These are phyloP conservation scores for Pegoplata infirma DNA, from an alignment of 2,888 invertebrate species.

Conservation along the genomic window DNA sequence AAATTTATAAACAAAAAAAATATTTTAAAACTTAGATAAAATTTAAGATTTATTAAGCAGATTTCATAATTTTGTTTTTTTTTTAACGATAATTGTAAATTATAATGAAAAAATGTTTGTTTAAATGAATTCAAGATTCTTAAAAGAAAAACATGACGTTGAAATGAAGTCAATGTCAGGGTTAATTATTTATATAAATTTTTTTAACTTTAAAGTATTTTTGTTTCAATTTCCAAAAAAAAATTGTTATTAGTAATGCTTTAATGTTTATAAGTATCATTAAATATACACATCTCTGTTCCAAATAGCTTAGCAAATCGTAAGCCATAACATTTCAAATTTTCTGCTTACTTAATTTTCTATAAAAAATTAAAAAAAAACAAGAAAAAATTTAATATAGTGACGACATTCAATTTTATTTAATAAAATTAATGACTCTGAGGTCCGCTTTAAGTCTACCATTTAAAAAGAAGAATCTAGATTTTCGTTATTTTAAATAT, in stretches of 20 bases:
- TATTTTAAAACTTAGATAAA: not conserved
- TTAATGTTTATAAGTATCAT: constrained; percentile 7
- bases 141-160: not conserved
- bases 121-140: not conserved
- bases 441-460: too few relatives aligned
- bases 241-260: not conserved
- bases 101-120: not conserved
- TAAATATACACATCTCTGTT: not conserved
- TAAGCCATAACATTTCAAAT: constrained; percentile 9
- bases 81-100: constrained; percentile 4
- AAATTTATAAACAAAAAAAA: not conserved
- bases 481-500: too few relatives aligned
- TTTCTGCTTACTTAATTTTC: constrained; percentile 13
- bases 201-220: not conserved
- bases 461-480: too few relatives aligned
- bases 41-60: constrained; percentile 1
- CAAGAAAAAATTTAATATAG: not conserved
- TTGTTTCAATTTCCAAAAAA: not conserved
- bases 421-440: too few relatives aligned
- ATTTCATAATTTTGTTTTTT: not conserved
- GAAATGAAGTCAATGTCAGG: constrained; percentile 5
- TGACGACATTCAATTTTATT: not conserved
- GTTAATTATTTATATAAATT: not conserved
- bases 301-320: not conserved
- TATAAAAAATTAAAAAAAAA: not conserved